phyloP scores from a whole-genome alignment of 1,140 invertebrate species.

The Epicauta chinensis region DNA sequence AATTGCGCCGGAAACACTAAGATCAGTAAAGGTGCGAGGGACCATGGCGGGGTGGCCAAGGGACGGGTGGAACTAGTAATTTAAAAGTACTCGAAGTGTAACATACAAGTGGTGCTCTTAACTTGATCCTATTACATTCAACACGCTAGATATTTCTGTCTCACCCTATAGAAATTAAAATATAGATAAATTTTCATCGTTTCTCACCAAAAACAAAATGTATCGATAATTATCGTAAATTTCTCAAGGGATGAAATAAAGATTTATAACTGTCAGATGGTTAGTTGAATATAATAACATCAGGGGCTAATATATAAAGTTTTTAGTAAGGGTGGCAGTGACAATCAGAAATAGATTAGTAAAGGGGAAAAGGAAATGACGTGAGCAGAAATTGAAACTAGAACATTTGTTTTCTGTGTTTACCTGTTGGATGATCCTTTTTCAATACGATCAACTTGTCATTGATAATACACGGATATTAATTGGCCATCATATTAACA shows the following conservation, averaged over 20 bases:
- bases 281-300: no score
- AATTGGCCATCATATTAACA: no score
- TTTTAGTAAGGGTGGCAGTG: constrained; percentile 1
- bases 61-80: not conserved
- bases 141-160: no score
- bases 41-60: not conserved
- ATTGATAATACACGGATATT: no score
- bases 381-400: constrained; percentile 28
- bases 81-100: constrained; percentile 2
- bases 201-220: no score
- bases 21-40: no score
- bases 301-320: constrained; percentile 31
- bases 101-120: constrained; percentile 4
- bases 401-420: constrained; percentile 10
- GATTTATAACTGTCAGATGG: no score
- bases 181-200: no score
- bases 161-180: no score
- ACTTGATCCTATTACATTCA: constrained; percentile 7
- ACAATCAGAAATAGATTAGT: constrained; percentile 37
- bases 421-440: constrained; percentile 9
- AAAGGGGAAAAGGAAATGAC: constrained; percentile 26
- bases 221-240: no score
- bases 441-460: no score
- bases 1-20: constrained; percentile 10
- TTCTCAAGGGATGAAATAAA: no score